Percentiles rank a stretch among this genome's conserved stretches.
These are phyloP conservation scores for Scaptomyza cyrtandrae DNA, from an alignment of 2,888 invertebrate genomes.

Conservation along the genomic window DNA sequence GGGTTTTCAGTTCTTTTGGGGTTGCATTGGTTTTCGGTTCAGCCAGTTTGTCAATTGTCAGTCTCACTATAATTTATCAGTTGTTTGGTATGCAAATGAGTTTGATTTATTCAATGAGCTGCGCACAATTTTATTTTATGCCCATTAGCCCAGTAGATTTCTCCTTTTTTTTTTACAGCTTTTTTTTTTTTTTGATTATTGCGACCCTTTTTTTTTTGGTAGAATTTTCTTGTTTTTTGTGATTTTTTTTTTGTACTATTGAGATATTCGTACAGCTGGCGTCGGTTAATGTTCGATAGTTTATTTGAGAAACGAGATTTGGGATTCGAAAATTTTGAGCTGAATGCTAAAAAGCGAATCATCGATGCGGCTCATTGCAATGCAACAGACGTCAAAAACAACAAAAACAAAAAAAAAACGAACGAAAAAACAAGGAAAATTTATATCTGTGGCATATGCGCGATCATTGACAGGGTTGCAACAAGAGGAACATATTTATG, in stretches of 20 bases:
- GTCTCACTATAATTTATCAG: constrained; percentile 72
- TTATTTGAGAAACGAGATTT: constrained; percentile 19
- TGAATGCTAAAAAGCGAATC: constrained; percentile 76
- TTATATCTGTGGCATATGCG: constrained; percentile 69
- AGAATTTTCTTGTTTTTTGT: too few species aligned
- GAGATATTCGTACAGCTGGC: constrained; percentile 54
- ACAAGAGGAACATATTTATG: constrained; percentile 57
- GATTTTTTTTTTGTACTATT: background rate
- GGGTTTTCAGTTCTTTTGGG: constrained; percentile 51
- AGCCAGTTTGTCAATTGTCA: constrained; percentile 69
- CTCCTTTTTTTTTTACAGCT: constrained; percentile 7
- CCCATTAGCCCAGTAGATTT: constrained; percentile 47
- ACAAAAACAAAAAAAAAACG: constrained; percentile 38
- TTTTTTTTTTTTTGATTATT: background rate
- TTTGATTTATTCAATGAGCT: constrained; percentile 81
- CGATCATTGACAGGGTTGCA: constrained; percentile 54
- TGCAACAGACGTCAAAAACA: constrained; percentile 83
- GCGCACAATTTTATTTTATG: constrained; percentile 71
- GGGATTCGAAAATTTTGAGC: constrained; percentile 18
- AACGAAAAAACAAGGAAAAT: constrained; percentile 30
- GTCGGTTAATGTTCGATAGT: constrained; percentile 32
- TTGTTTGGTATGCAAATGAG: constrained; percentile 77
- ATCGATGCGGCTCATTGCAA: constrained; percentile 83
- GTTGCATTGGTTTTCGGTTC: constrained; percentile 47
- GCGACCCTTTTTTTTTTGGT: constrained; percentile 32